These are phyloP conservation scores for Neomorphus geoffroyi DNA, from an alignment of 2,797 vertebrate genomes.

Conservation along the genomic window DNA sequence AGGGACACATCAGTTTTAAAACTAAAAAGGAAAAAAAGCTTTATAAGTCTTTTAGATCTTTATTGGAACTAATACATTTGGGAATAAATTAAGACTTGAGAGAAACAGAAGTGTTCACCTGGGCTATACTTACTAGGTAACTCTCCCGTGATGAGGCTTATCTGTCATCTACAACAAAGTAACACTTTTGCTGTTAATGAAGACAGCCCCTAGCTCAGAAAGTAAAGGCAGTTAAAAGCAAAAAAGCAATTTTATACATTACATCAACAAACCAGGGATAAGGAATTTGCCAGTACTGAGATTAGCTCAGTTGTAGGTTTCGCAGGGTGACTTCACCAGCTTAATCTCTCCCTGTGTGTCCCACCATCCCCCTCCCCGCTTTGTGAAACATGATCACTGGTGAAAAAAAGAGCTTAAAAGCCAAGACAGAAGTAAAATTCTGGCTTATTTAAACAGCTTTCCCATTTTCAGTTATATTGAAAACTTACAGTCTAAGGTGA, in stretches of 20 bases:
- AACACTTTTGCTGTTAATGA: constrained; percentile 90
- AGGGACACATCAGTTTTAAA: constrained; percentile 47
- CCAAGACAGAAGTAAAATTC: constrained; percentile 4
- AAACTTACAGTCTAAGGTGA: neutral
- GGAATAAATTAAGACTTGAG: constrained; percentile 71
- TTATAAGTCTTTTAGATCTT: constrained; percentile 39
- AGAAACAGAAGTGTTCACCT: constrained; percentile 86
- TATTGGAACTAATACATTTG: constrained; percentile 68
- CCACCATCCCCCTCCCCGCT: constrained; percentile 54
- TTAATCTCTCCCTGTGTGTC: constrained; percentile 20
- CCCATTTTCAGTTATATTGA: neutral
- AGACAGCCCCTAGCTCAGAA: constrained; percentile 86
- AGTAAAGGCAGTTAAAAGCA: constrained; percentile 81
- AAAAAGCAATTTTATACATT: constrained; percentile 79
- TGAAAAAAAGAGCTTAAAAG: neutral
- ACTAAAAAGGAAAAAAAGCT: constrained; percentile 15
- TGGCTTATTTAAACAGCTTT: constrained; percentile 10
- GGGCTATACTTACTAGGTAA: constrained; percentile 94
- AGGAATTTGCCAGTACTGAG: constrained; percentile 40
- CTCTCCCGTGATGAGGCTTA: constrained; percentile 90
- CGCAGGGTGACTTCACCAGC: neutral
- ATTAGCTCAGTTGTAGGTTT: constrained; percentile 14
- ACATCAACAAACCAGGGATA: constrained; percentile 68
- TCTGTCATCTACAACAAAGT: constrained; percentile 95
- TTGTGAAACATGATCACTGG: neutral